Percentiles rank a stretch among this genome's conserved stretches.
Conservation (phyloP, 2,113 vertebrate species). For the Rousettus leschenaultii region DNA sequence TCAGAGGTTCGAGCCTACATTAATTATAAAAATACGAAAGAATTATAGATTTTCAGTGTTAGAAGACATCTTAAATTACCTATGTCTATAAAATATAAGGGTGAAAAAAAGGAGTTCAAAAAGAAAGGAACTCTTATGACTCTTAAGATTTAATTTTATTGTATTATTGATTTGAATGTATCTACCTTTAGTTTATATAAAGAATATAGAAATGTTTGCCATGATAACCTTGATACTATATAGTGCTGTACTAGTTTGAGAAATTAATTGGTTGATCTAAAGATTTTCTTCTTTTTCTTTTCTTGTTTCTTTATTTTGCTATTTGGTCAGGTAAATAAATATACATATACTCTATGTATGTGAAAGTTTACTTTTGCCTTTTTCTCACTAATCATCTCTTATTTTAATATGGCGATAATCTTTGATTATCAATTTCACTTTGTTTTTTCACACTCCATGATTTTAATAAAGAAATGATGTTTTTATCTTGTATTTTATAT, state of each 20-base stretch:
- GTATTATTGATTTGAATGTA: neutral
- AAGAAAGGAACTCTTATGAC: neutral
- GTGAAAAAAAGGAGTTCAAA: neutral
- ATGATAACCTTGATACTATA: neutral
- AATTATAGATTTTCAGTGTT: neutral
- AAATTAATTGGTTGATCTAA: neutral
- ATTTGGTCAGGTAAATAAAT: neutral
- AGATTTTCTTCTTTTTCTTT: neutral
- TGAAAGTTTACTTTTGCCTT: neutral
- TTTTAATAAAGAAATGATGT: neutral
- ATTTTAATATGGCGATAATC: neutral
- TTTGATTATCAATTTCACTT: neutral
- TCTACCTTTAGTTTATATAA: neutral
- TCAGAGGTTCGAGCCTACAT: neutral
- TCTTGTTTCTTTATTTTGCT: neutral
- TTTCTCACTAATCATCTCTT: neutral
- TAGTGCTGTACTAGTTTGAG: neutral
- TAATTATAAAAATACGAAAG: neutral
- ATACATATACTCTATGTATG: neutral
- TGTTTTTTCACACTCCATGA: neutral
- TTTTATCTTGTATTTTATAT: neutral
- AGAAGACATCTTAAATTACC: neutral
- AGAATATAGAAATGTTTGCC: neutral
- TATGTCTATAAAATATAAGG: neutral
- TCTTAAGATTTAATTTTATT: slow-evolving; percentile 1